Base-by-base conservation (phyloP, 2,113 vertebrate species). In the Cisticola juncidis region DNA sequence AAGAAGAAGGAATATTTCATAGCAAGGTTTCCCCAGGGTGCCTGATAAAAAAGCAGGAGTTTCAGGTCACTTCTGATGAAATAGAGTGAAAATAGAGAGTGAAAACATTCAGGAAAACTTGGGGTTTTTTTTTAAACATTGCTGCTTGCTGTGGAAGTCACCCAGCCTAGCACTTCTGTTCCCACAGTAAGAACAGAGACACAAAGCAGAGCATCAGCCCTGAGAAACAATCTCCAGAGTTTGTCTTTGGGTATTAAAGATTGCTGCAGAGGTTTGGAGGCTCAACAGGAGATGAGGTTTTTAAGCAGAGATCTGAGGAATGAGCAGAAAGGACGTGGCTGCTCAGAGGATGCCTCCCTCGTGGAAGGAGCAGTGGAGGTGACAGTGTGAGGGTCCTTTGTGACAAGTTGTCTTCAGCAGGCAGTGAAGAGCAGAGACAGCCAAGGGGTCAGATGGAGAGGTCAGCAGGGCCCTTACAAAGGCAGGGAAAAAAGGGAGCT, bases 31-130 rank as follows among this genome's bases (percentile, higher is more conserved):
- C 71, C 29, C 36, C 50, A 19, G 50, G 76, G 76, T 66, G 71
- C 45, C 31, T 45, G 68, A 86, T 48, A 40, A 94, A 93, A 91
- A 91, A 82, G 70, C 38, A 69, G 38, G 26, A 78, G 28, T 53
- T 91, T 85, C 70, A 85, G 78, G 78, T 93, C 81, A 85, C 48
- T 72, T 91, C 77, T 92, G 61, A 72, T 87, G 29, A 81, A 44
- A 65, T 0, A 5, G 17, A 95, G 23, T 40, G 57, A 70, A 88
- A 89, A 81, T 26, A 81, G 13, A 33, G 31, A 92, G 17, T 53
- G 53, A 78, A 92, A 91, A 78, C 62, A 60, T 35, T 74, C 36
- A 73, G 14, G 51, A 66, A 91, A 96, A 91, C 9, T 65, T 36
- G 31, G 33, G 10, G 7, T 54, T 35, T 71, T 54, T 35, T 71